phyloP scores from a whole-genome alignment of 2,888 invertebrate species.

The Unio pictorum region DNA sequence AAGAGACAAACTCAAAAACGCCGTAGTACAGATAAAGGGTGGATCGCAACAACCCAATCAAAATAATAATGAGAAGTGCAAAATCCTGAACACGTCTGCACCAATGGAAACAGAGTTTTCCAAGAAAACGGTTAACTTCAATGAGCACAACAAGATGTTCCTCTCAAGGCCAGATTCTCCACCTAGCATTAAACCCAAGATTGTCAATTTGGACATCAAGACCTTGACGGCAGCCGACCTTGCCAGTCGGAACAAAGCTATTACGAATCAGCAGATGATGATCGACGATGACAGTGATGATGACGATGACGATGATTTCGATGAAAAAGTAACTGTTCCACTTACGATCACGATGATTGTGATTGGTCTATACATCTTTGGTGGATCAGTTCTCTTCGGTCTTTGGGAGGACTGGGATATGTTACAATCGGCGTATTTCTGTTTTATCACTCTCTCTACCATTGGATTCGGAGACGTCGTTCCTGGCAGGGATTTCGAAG shows the following conservation, averaged over 20 bases:
- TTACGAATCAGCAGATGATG: constrained; percentile 49
- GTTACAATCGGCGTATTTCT: constrained; percentile 69
- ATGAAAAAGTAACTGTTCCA: constrained; percentile 69
- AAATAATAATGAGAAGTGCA: constrained; percentile 48
- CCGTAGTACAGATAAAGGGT: constrained; percentile 44
- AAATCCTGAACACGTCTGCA: constrained; percentile 30
- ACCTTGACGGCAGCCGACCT: constrained; percentile 37
- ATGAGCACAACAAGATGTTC: constrained; percentile 22
- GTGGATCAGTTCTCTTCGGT: constrained; percentile 69
- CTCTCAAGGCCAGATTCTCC: neutral
- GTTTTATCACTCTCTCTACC: constrained; percentile 70
- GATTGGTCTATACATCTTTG: constrained; percentile 68
- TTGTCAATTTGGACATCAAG: constrained; percentile 56
- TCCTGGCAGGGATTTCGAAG: constrained; percentile 64
- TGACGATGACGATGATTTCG: constrained; percentile 54
- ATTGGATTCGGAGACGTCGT: constrained; percentile 71
- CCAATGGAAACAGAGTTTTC: constrained; percentile 47
- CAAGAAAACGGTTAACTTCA: constrained; percentile 12
- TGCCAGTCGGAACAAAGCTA: constrained; percentile 37
- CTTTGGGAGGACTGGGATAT: constrained; percentile 71
- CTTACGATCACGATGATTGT: constrained; percentile 70
- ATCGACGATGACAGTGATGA: constrained; percentile 59
- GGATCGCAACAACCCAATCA: constrained; percentile 40
- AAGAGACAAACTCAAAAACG: constrained; percentile 2
- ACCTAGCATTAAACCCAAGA: constrained; percentile 34